A percentile compares a stretch with the other conserved stretches of the same genome.
These are phyloP conservation scores for Littorina saxatilis DNA, from an alignment of 1,140 invertebrate genomes.

Conservation along the genomic window DNA sequence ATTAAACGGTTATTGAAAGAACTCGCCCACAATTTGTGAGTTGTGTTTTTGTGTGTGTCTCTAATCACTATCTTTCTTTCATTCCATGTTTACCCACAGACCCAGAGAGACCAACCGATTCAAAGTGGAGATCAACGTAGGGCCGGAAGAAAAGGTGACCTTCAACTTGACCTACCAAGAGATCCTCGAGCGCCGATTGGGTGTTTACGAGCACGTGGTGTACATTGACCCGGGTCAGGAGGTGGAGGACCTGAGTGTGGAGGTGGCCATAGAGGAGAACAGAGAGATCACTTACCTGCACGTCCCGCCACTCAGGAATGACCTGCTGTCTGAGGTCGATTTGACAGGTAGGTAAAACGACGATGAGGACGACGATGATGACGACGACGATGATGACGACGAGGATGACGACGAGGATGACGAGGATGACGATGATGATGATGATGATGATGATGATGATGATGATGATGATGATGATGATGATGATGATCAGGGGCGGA, in stretches of 20 bases:
- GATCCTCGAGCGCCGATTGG: slow-evolving; percentile 54
- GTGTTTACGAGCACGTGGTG: slow-evolving; percentile 60
- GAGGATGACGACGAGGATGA: too few species aligned
- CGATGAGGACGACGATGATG: too few species aligned
- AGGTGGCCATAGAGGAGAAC: slow-evolving; percentile 55
- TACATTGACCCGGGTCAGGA: slow-evolving; percentile 62
- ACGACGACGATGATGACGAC: too few species aligned
- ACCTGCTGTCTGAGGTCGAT: slow-evolving; percentile 34
- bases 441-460: too few species aligned
- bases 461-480: too few species aligned
- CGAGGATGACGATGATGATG: too few species aligned
- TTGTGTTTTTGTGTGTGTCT: too few species aligned
- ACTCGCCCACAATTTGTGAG: too few species aligned
- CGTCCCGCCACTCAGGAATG: slow-evolving; percentile 52
- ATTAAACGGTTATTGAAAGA: too few species aligned
- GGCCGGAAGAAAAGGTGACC: slow-evolving; percentile 54
- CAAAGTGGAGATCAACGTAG: slow-evolving; percentile 60
- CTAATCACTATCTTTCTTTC: too few species aligned
- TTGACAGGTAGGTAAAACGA: slow-evolving; percentile 34
- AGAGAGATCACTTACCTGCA: slow-evolving; percentile 52
- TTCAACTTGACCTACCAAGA: slow-evolving; percentile 67
- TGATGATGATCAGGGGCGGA: too few species aligned
- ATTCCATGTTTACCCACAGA: slow-evolving; percentile 24
- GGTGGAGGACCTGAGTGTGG: slow-evolving; percentile 57
- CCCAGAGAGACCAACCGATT: slow-evolving; percentile 63